Conservation (phyloP, 1,140 invertebrate species). For the Saccostrea glomerata region DNA sequence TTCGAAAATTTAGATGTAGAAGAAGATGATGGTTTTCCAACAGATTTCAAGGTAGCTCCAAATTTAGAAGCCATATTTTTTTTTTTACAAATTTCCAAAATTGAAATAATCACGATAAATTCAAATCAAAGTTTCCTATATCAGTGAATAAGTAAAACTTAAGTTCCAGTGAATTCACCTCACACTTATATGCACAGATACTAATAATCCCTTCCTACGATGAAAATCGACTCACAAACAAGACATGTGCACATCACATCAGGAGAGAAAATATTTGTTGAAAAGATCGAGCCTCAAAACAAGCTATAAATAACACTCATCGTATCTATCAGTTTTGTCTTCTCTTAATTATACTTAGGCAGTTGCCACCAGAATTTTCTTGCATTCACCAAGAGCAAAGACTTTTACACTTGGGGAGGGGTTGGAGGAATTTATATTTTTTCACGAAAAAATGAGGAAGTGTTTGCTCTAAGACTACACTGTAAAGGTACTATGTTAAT, state of each 20-base stretch:
- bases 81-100: neutral
- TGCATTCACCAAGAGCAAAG: neutral
- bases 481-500: neutral
- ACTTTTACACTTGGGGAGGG: neutral
- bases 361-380: slow-evolving; percentile 13
- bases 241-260: slow-evolving; percentile 17
- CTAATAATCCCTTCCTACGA: neutral
- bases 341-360: neutral
- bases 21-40: slow-evolving; percentile 13
- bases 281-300: slow-evolving; percentile 29
- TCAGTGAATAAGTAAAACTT: neutral
- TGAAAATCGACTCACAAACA: slow-evolving; percentile 15
- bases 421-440: neutral
- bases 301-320: slow-evolving; percentile 32
- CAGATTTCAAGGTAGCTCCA: slow-evolving; percentile 20
- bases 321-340: neutral
- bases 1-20: slow-evolving; percentile 29
- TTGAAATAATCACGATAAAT: neutral
- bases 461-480: neutral
- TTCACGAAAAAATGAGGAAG: slow-evolving; percentile 14
- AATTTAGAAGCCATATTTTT: slow-evolving; percentile 29
- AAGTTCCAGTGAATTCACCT: slow-evolving; percentile 11
- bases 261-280: slow-evolving; percentile 36
- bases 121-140: neutral
- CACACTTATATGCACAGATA: neutral